phyloP scores from a whole-genome alignment of 2,797 vertebrate species.

The Catamblyrhynchus diadema region DNA sequence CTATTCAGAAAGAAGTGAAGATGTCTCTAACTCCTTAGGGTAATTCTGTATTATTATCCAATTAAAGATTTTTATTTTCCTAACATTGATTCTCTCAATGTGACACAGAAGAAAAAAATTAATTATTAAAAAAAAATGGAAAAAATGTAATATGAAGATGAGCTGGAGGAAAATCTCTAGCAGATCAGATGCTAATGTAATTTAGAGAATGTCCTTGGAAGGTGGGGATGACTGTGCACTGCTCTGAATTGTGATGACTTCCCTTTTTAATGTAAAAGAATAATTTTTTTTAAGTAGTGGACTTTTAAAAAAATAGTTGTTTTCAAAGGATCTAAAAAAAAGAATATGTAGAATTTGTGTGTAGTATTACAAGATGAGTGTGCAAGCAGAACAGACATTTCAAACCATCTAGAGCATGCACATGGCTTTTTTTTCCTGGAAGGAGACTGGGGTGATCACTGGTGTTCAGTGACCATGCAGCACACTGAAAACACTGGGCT shows the following conservation, averaged over 20 bases:
- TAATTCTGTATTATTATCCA: not conserved
- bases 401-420: not conserved
- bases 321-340: not conserved
- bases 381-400: not conserved
- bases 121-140: not conserved
- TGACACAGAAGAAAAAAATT: not conserved
- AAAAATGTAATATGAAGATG: not conserved
- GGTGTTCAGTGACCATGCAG: not conserved
- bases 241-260: not conserved
- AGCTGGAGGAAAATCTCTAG: not conserved
- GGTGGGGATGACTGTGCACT: not conserved
- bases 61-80: not conserved
- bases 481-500: not conserved
- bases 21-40: not conserved
- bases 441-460: fast-evolving
- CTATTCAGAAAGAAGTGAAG: not conserved
- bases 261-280: not conserved
- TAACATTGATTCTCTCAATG: not conserved
- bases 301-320: not conserved
- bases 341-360: not conserved
- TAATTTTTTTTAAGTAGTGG: not conserved
- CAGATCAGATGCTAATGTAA: not conserved
- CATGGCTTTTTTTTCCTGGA: not conserved
- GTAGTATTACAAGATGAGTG: not conserved
- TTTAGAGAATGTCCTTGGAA: not conserved